Evolutionary conservation across 1,140 invertebrate species (phyloP).

Genomic region (Ceratina australensis): DNA sequence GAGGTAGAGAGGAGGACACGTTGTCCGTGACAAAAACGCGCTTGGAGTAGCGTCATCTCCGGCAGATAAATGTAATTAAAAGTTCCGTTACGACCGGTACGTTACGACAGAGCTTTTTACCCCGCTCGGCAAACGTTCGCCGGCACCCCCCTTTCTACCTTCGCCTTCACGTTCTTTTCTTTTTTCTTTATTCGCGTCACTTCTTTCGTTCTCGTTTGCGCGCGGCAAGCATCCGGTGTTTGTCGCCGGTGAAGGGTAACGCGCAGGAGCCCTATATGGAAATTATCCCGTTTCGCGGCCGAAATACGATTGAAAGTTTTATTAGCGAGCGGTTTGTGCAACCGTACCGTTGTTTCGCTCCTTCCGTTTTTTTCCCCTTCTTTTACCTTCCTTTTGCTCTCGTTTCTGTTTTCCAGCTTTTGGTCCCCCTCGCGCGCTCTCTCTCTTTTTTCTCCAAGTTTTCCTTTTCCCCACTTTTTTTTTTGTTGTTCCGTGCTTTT

Average conservation of each 20-base stretch:
- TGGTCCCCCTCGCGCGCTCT: background rate
- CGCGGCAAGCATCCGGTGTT: slow-evolving; percentile 35
- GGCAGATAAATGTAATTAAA: slow-evolving; percentile 61
- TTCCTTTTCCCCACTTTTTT: background rate
- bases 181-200: background rate
- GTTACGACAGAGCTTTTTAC: slow-evolving; percentile 37
- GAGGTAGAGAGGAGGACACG: background rate
- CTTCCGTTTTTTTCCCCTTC: background rate
- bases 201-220: background rate
- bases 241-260: slow-evolving; percentile 12
- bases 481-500: background rate
- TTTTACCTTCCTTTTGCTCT: background rate
- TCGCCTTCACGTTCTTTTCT: background rate
- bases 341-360: background rate
- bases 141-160: background rate
- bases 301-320: slow-evolving; percentile 57
- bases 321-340: slow-evolving; percentile 35
- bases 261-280: slow-evolving; percentile 25
- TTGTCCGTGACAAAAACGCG: slow-evolving; percentile 19
- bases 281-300: slow-evolving; percentile 42
- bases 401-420: background rate
- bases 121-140: background rate
- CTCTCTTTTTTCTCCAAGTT: background rate
- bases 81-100: slow-evolving; percentile 50
- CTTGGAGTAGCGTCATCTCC: slow-evolving; percentile 37